These are phyloP conservation scores for Lepidurus apus DNA, from an alignment of 1,140 invertebrate species.

Conservation along the genomic window DNA sequence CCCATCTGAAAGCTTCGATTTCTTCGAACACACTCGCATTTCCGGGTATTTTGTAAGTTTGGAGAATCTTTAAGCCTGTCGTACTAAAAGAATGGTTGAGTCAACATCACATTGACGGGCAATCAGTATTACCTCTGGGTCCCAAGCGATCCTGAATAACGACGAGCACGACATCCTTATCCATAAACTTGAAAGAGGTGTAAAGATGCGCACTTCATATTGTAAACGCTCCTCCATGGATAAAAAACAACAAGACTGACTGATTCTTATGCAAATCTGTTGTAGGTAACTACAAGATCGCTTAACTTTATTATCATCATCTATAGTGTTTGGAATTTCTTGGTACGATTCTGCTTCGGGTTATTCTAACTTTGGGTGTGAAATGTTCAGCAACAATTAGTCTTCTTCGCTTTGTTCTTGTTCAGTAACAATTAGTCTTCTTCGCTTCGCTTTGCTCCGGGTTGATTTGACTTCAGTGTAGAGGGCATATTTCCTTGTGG, in stretches of 20 bases:
- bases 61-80: constrained; percentile 39
- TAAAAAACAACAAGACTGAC: constrained; percentile 31
- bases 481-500: background rate
- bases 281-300: background rate
- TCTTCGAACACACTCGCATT: constrained; percentile 47
- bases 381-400: constrained; percentile 28
- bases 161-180: constrained; percentile 43
- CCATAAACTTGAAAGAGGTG: constrained; percentile 39
- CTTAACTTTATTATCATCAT: background rate
- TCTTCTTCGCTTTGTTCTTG: constrained; percentile 28
- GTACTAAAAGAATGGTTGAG: background rate
- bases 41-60: constrained; percentile 42
- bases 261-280: constrained; percentile 17
- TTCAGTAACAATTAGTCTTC: constrained; percentile 31
- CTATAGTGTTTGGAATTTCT: too few relatives aligned
- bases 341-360: background rate
- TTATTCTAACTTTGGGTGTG: constrained; percentile 28
- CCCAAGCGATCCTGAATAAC: constrained; percentile 44
- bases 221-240: constrained; percentile 37
- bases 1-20: constrained; percentile 43
- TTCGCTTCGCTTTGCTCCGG: too few relatives aligned
- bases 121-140: constrained; percentile 41
- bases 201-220: constrained; percentile 20
- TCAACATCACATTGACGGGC: background rate
- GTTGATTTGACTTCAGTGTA: background rate